phyloP scores from a whole-genome alignment of 2,797 vertebrate species.

The Phrynocephalus vlangalii region DNA sequence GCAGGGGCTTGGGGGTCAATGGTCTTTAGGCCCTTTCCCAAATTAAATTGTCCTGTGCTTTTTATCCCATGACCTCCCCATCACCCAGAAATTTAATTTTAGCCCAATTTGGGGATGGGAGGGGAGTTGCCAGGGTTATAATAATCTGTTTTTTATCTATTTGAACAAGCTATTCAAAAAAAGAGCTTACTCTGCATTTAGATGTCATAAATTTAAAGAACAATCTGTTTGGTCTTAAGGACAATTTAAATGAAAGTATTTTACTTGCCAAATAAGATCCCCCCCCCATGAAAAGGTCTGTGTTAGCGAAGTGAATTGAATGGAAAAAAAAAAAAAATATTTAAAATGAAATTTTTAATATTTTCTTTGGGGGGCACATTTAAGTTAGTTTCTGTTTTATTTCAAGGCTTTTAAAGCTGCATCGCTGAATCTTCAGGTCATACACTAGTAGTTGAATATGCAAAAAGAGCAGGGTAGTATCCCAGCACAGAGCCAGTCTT shows the following conservation, averaged over 20 bases:
- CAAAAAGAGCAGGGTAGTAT: constrained; percentile 86
- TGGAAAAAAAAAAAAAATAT: background rate
- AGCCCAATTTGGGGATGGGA: no score
- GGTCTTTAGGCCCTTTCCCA: no score
- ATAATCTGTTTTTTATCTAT: background rate
- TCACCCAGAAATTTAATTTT: no score
- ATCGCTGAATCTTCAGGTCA: constrained; percentile 88
- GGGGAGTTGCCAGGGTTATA: background rate
- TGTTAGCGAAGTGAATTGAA: background rate
- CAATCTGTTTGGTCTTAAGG: background rate
- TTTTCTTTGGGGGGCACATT: constrained; percentile 1
- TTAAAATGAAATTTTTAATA: background rate
- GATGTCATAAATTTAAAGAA: background rate
- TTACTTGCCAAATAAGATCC: background rate
- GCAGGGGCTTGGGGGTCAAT: no score
- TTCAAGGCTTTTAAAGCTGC: constrained; percentile 89
- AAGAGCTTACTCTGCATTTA: background rate
- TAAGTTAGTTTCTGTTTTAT: constrained; percentile 32
- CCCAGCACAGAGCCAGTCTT: constrained; percentile 84
- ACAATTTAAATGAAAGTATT: background rate
- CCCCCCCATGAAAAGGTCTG: background rate
- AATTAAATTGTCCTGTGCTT: no score
- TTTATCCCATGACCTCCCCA: no score
- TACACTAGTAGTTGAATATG: constrained; percentile 92
- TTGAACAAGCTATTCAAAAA: background rate